These are phyloP conservation scores for Cottus gobio DNA, from an alignment of 2,113 vertebrate genomes.

Conservation along the genomic window DNA sequence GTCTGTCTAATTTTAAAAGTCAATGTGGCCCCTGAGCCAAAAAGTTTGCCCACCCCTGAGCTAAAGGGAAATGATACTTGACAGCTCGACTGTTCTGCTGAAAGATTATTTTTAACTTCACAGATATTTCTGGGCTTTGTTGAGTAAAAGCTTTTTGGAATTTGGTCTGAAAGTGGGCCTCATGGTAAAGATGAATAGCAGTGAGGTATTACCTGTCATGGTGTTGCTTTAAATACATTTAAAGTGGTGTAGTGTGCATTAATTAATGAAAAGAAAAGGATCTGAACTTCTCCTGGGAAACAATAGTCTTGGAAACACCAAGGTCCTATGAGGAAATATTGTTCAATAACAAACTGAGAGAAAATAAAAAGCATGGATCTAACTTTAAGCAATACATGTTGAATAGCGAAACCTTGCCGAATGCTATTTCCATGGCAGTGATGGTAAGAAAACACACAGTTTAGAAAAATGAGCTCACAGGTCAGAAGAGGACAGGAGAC, in stretches of 20 bases:
- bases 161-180: not conserved
- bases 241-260: not conserved
- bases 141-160: not conserved
- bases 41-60: too few relatives aligned
- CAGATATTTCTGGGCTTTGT: not conserved
- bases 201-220: not conserved
- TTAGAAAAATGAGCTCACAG: conserved; percentile 52
- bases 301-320: conserved; percentile 14
- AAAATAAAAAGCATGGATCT: conserved; percentile 21
- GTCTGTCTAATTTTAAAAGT: too few relatives aligned
- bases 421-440: conserved; percentile 15
- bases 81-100: not conserved
- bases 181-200: not conserved
- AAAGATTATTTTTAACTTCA: not conserved
- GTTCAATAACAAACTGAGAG: conserved; percentile 28
- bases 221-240: not conserved
- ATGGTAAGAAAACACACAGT: conserved; percentile 28
- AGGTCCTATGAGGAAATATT: conserved; percentile 19
- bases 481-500: conserved; percentile 62
- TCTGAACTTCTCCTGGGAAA: conserved; percentile 18
- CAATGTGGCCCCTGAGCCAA: too few relatives aligned
- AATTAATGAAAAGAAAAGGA: not conserved
- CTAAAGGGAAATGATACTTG: not conserved
- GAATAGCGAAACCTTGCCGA: conserved; percentile 43
- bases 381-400: conserved; percentile 19